phyloP scores from a whole-genome alignment of 2,888 invertebrate genomes.

The Melieria omissa region DNA sequence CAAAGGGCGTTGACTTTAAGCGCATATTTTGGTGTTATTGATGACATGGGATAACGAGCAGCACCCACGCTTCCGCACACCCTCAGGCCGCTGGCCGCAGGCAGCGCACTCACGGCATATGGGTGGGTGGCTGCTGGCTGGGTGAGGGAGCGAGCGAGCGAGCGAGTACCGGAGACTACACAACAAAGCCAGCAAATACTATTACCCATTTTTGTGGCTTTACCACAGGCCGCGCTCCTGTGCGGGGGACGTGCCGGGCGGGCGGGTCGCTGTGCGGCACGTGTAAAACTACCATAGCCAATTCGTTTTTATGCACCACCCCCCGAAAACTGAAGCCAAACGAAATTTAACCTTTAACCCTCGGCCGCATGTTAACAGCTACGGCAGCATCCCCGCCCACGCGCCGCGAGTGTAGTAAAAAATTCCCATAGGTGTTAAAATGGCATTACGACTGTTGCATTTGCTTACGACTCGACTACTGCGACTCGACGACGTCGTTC shows the following conservation, averaged over 20 bases:
- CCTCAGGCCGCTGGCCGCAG: background rate
- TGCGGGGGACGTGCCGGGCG: background rate
- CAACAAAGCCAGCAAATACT: background rate
- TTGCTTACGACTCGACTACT: slow-evolving; percentile 9
- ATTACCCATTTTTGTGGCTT: background rate
- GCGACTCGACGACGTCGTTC: too few species aligned
- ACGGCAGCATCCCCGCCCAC: slow-evolving; percentile 24
- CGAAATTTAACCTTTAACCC: slow-evolving; percentile 31
- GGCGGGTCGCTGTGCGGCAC: background rate
- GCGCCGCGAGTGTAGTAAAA: slow-evolving; percentile 26
- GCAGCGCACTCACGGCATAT: background rate
- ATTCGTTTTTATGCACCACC: slow-evolving; percentile 10
- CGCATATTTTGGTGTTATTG: slow-evolving; percentile 52
- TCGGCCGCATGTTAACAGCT: background rate
- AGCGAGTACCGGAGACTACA: background rate
- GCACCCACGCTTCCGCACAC: too few species aligned
- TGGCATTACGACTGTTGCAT: slow-evolving; percentile 37
- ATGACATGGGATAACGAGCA: slow-evolving; percentile 45
- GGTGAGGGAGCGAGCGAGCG: background rate
- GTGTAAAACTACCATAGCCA: slow-evolving; percentile 20
- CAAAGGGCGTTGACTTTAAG: slow-evolving; percentile 22
- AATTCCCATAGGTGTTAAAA: slow-evolving; percentile 44
- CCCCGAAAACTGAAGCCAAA: background rate
- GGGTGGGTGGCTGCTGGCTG: slow-evolving; percentile 8
- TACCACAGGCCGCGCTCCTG: background rate